phyloP scores from a whole-genome alignment of 2,797 vertebrate species.

The Prionace glauca region DNA sequence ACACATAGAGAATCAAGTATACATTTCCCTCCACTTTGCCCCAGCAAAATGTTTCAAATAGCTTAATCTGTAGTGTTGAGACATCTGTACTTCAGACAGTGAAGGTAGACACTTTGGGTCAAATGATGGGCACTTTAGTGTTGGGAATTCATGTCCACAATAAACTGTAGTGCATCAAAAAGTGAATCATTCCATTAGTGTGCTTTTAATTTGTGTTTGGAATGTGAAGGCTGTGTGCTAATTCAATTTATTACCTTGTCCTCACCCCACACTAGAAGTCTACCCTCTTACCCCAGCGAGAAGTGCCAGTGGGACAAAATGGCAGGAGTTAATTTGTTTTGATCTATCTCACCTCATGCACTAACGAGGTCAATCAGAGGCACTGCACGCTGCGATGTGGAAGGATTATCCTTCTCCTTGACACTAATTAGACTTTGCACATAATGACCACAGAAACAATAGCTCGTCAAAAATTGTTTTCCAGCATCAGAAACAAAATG shows the following conservation, averaged over 20 bases:
- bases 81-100: neutral
- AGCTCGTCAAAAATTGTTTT: neutral
- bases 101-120: neutral
- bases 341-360: slow-evolving; percentile 23
- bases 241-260: neutral
- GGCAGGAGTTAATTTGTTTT: slow-evolving; percentile 31
- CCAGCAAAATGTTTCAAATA: neutral
- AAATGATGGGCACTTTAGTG: neutral
- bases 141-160: neutral
- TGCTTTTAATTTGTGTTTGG: neutral
- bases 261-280: neutral
- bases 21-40: neutral
- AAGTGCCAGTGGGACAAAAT: neutral
- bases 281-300: neutral
- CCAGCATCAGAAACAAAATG: neutral
- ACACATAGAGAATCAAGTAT: neutral
- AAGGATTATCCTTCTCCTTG: slow-evolving; percentile 28
- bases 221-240: neutral
- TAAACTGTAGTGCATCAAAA: neutral
- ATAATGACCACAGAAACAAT: slow-evolving; percentile 28
- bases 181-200: neutral
- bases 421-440: slow-evolving; percentile 28
- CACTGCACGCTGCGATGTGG: neutral
- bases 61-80: neutral
- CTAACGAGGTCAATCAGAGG: slow-evolving; percentile 14